Evolutionary conservation across 2,888 invertebrate genomes (phyloP).

Genomic region (Pyrochroa serraticornis): DNA sequence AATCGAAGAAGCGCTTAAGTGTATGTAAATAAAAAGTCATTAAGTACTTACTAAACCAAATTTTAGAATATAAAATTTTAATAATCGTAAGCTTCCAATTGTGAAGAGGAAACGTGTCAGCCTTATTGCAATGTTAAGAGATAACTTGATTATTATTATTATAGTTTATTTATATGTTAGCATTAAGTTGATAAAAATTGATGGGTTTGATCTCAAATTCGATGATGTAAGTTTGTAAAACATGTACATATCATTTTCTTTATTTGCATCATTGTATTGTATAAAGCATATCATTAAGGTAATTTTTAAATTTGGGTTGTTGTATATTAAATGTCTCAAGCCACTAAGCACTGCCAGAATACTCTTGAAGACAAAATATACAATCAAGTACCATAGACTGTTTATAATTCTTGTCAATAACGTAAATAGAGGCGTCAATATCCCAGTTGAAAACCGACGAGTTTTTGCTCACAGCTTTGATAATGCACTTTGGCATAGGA

Average conservation of each 20-base stretch:
- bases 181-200: slow-evolving; percentile 24
- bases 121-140: slow-evolving; percentile 36
- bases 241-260: slow-evolving; percentile 50
- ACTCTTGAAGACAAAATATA: slow-evolving; percentile 25
- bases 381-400: slow-evolving; percentile 26
- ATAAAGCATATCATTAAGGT: slow-evolving; percentile 47
- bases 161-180: slow-evolving; percentile 33
- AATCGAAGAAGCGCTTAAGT: slow-evolving; percentile 60
- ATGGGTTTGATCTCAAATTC: slow-evolving; percentile 37
- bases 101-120: slow-evolving; percentile 25
- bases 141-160: slow-evolving; percentile 27
- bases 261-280: slow-evolving; percentile 34
- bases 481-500: slow-evolving; percentile 18
- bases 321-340: slow-evolving; percentile 53
- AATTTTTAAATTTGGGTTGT: slow-evolving; percentile 28
- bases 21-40: slow-evolving; percentile 49
- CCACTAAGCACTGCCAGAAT: slow-evolving; percentile 56
- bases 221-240: slow-evolving; percentile 28
- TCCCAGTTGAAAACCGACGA: slow-evolving; percentile 13
- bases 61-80: slow-evolving; percentile 33
- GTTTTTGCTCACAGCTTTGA: slow-evolving; percentile 30
- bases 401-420: slow-evolving; percentile 23
- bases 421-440: slow-evolving; percentile 18
- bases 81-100: slow-evolving; percentile 46
- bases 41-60: slow-evolving; percentile 37